These are phyloP conservation scores for Aldrovandia affinis DNA, from an alignment of 2,797 vertebrate species.

Conservation along the genomic window DNA sequence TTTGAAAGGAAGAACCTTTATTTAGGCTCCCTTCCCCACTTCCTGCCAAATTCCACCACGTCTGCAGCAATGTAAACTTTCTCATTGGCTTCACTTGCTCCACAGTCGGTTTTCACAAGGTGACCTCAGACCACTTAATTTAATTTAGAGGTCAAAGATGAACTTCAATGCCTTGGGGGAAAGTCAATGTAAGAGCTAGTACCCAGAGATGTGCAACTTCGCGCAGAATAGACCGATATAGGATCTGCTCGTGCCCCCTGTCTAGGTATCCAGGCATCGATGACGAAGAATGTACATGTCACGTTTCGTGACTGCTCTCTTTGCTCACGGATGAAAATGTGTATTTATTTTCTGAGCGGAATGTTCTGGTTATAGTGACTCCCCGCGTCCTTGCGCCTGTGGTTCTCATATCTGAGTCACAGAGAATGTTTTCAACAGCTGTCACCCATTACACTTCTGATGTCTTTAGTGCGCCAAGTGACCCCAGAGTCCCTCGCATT, in stretches of 20 bases:
- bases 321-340: background rate
- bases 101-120: background rate
- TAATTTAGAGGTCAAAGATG: background rate
- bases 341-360: background rate
- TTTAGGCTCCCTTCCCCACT: conserved; percentile 14
- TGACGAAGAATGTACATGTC: background rate
- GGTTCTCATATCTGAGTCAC: background rate
- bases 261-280: background rate
- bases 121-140: conserved; percentile 10
- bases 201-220: background rate
- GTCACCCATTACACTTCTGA: background rate
- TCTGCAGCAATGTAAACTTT: conserved; percentile 22
- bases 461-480: background rate
- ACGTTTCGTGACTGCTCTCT: background rate
- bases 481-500: background rate
- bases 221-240: background rate
- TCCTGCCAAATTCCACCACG: conserved; percentile 6
- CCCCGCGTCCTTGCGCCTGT: background rate
- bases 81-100: background rate
- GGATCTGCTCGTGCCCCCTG: background rate
- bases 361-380: background rate
- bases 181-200: background rate
- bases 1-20: background rate
- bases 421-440: background rate
- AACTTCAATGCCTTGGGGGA: background rate